phyloP scores from a whole-genome alignment of 2,797 vertebrate genomes.

The Helicolenus hilgendorfi region DNA sequence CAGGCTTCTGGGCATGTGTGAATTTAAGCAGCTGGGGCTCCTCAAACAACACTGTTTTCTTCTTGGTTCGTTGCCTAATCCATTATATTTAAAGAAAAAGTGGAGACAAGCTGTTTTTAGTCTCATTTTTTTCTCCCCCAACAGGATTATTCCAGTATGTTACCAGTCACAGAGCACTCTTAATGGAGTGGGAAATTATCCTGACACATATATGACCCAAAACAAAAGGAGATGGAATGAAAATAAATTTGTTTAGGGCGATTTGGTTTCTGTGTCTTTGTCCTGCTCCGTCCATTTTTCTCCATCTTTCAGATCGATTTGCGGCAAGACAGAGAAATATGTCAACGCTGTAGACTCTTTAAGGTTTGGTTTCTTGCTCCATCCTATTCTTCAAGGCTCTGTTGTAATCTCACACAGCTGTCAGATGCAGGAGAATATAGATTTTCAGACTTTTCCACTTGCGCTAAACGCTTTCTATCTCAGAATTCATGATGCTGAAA shows the following conservation, averaged over 20 bases:
- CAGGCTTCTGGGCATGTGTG: constrained; percentile 66
- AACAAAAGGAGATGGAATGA: constrained; percentile 60
- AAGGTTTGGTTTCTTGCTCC: constrained; percentile 47
- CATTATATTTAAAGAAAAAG: constrained; percentile 71
- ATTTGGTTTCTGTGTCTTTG: constrained; percentile 59
- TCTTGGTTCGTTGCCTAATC: constrained; percentile 77
- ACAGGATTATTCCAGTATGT: constrained; percentile 84
- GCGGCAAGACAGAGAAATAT: constrained; percentile 45
- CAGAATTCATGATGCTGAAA: background rate
- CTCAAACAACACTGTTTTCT: constrained; percentile 70
- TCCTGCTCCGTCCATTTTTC: constrained; percentile 31
- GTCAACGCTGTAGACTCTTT: constrained; percentile 53
- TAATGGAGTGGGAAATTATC: constrained; percentile 79
- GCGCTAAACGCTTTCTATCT: background rate
- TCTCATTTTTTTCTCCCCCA: constrained; percentile 44
- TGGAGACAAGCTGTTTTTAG: constrained; percentile 62
- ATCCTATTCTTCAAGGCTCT: constrained; percentile 40
- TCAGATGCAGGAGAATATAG: constrained; percentile 37
- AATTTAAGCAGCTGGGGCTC: constrained; percentile 82
- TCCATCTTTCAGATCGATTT: constrained; percentile 69
- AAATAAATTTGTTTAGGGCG: constrained; percentile 61
- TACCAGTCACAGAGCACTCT: constrained; percentile 56
- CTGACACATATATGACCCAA: constrained; percentile 78
- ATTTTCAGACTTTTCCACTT: constrained; percentile 33
- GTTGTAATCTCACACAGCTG: constrained; percentile 64